Evolutionary conservation across 2,797 vertebrate genomes (phyloP), one percentile per base, ranked within the genome.

Genomic region (Acrocephalus scirpaceus): DNA sequence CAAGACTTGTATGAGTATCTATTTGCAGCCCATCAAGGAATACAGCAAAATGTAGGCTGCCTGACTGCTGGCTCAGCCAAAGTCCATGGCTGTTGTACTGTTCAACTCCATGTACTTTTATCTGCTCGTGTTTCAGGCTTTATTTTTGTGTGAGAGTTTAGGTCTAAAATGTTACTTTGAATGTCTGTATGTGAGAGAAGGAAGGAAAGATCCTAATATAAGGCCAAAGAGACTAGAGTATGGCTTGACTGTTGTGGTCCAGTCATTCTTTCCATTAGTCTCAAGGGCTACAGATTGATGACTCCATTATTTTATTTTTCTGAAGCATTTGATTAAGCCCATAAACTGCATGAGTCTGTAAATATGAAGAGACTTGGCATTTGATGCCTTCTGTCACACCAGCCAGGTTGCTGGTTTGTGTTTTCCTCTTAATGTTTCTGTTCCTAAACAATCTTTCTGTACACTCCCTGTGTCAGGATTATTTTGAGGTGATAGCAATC

Each of bases 381-480:
- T 88, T 88, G 34, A 34, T 74, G 57, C 64, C 26, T 90, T 93
- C 70, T 84, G 58, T 84, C 53, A 50, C 51, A 38, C 83, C 65
- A 90, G 60, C 1, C 2, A 18, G 40, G 50, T 79, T 92, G 64
- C 45, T 74, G 61, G 18, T 71, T 93, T 93, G 45, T 88, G 80
- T 81, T 90, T 92, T 69, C n/a, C 30, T 91, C 45, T 57, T 76
- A 34, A 40, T 20, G n/a, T 82, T 96, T 90, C 53, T 95, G 48
- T 85, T 95, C 67, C 70, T 79, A 79, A 95, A 92, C 16, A 69
- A 95, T 71, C 61, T 88, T 78, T 67, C 45, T 47, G 22, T 66
- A 29, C 5, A 10, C 13, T 15, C 25, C 16, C 40, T 54, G 42
- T 60, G 57, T 67, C 53, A 74, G 53, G 45, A 67, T 88, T 93